Conservation (phyloP, 2,888 invertebrate genomes). For the Petrophora chlorosata region DNA sequence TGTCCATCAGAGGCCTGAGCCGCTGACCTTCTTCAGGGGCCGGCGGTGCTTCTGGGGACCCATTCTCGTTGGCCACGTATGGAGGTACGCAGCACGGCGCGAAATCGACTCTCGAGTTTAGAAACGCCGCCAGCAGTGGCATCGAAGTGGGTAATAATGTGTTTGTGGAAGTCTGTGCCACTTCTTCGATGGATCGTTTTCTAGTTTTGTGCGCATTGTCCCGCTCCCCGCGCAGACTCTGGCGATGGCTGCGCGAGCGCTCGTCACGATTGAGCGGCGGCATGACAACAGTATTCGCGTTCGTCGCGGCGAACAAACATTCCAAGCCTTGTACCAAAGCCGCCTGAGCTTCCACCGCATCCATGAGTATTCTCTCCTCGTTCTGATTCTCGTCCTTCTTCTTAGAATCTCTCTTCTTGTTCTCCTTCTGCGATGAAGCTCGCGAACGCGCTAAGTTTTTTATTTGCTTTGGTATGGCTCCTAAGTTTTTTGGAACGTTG, state of each 20-base stretch:
- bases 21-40: slow-evolving; percentile 65
- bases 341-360: slow-evolving; percentile 81
- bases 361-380: slow-evolving; percentile 71
- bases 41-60: slow-evolving; percentile 55
- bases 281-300: slow-evolving; percentile 78
- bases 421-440: slow-evolving; percentile 84
- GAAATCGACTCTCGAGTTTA: slow-evolving; percentile 84
- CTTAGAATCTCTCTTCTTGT: slow-evolving; percentile 78
- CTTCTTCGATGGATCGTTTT: slow-evolving; percentile 83
- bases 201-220: slow-evolving; percentile 72
- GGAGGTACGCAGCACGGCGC: slow-evolving; percentile 70
- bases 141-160: slow-evolving; percentile 86
- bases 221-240: slow-evolving; percentile 73
- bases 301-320: slow-evolving; percentile 78
- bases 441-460: slow-evolving; percentile 81
- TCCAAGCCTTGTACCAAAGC: slow-evolving; percentile 82
- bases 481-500: slow-evolving; percentile 85
- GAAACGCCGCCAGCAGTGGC: slow-evolving; percentile 85
- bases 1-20: slow-evolving; percentile 74
- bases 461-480: slow-evolving; percentile 88
- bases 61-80: slow-evolving; percentile 53
- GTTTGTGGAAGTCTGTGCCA: slow-evolving; percentile 86
- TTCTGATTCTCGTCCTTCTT: slow-evolving; percentile 74
- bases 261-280: slow-evolving; percentile 73
- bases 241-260: slow-evolving; percentile 64